These are phyloP conservation scores for Drosophila macrospina DNA, from an alignment of 2,888 invertebrate species.

Conservation along the genomic window DNA sequence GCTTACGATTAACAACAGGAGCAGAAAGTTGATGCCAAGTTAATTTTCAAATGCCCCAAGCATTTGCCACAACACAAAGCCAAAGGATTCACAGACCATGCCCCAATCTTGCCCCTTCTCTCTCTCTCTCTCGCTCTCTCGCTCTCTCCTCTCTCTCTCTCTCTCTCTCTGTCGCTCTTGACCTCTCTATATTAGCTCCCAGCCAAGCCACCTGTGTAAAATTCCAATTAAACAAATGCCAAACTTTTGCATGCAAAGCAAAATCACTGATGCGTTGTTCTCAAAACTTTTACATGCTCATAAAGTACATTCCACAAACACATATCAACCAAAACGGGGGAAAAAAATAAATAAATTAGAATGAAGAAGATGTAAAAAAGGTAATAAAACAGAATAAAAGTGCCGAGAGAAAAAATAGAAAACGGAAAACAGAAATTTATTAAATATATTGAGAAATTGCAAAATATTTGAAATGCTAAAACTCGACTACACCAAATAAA, in stretches of 20 bases:
- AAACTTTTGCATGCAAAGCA: constrained; percentile 66
- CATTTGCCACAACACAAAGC: constrained; percentile 36
- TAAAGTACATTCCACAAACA: constrained; percentile 21
- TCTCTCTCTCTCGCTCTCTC: too few species aligned
- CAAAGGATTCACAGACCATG: constrained; percentile 10
- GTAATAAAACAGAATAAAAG: not conserved
- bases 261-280: constrained; percentile 56
- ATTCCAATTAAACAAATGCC: constrained; percentile 78
- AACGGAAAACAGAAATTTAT: constrained; percentile 27
- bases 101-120: too few species aligned
- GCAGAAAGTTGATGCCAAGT: constrained; percentile 32
- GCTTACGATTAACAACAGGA: constrained; percentile 29
- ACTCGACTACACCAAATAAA: constrained; percentile 4
- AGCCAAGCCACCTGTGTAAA: constrained; percentile 44
- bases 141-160: not conserved
- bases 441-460: constrained; percentile 19
- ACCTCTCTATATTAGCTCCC: too few species aligned
- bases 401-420: constrained; percentile 11
- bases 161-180: too few species aligned
- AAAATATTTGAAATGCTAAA: constrained; percentile 22
- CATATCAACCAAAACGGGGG: too few species aligned
- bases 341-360: not conserved
- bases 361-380: constrained; percentile 2
- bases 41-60: constrained; percentile 36
- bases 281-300: constrained; percentile 59